phyloP scores from a whole-genome alignment of 2,113 vertebrate genomes.

The Pandion haliaetus region DNA sequence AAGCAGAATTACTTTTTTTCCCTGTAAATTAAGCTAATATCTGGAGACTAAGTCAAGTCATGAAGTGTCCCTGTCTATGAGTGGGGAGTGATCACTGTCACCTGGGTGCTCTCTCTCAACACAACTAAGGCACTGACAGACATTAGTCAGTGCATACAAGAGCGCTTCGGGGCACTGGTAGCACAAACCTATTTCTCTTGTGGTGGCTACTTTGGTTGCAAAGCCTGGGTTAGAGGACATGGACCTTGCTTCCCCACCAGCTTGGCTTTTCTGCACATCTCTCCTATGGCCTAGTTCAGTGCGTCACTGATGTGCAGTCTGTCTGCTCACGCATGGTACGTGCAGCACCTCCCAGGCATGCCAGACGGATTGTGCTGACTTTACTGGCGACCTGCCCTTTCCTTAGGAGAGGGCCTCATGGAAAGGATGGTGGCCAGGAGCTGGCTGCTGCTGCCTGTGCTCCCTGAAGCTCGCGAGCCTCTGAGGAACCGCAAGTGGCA shows the following conservation, averaged over 20 bases:
- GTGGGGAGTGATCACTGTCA: background rate
- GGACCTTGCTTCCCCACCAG: background rate
- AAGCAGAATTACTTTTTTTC: background rate
- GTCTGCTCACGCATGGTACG: background rate
- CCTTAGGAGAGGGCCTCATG: background rate
- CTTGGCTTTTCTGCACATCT: background rate
- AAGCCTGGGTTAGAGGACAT: background rate
- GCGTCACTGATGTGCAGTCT: background rate
- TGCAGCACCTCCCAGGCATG: background rate
- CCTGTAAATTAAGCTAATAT: background rate
- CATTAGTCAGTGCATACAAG: background rate
- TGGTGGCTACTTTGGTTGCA: background rate
- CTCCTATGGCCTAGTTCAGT: background rate
- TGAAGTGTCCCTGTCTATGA: background rate
- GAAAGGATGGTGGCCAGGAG: background rate
- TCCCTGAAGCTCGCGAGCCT: background rate
- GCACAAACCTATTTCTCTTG: background rate
- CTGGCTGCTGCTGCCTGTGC: background rate
- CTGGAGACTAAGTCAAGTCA: background rate
- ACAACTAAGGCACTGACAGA: background rate
- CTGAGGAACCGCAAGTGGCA: background rate
- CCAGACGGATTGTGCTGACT: background rate
- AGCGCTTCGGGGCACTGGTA: background rate
- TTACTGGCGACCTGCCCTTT: background rate
- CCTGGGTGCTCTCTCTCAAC: background rate